phyloP scores from a whole-genome alignment of 1,140 invertebrate genomes.

The Drosophila ananassae region DNA sequence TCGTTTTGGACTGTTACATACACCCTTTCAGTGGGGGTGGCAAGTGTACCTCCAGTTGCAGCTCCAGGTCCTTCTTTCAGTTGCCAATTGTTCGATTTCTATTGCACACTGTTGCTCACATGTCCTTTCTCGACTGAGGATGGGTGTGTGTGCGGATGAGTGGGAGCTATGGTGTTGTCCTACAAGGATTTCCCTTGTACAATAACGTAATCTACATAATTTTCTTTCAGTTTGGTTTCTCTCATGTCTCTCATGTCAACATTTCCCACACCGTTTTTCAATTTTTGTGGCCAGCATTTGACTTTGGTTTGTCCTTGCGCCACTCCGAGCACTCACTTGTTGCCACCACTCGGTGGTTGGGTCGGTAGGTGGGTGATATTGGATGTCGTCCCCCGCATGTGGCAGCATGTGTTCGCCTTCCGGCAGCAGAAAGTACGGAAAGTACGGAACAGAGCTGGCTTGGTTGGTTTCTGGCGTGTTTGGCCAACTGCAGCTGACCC shows the following conservation, averaged over 20 bases:
- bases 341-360: slow-evolving; percentile 25
- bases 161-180: slow-evolving; percentile 25
- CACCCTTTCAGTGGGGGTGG: slow-evolving; percentile 13
- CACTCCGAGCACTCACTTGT: slow-evolving; percentile 56
- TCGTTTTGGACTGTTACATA: slow-evolving; percentile 76
- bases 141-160: slow-evolving; percentile 9
- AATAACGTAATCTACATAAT: slow-evolving; percentile 82
- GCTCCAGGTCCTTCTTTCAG: slow-evolving; percentile 31
- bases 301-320: slow-evolving; percentile 62
- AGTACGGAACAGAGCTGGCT: slow-evolving; percentile 15
- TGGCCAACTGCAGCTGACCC: slow-evolving; percentile 28
- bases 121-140: slow-evolving; percentile 5
- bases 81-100: slow-evolving; percentile 75
- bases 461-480: slow-evolving; percentile 7
- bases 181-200: slow-evolving; percentile 73
- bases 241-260: slow-evolving; percentile 75
- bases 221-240: slow-evolving; percentile 76
- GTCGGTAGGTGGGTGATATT: neutral
- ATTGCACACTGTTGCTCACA: slow-evolving; percentile 76
- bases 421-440: slow-evolving; percentile 40
- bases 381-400: slow-evolving; percentile 3
- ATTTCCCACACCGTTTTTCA: slow-evolving; percentile 71
- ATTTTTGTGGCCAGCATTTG: slow-evolving; percentile 64
- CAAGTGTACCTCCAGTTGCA: neutral
- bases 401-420: slow-evolving; percentile 67